phyloP scores from a whole-genome alignment of 37 sponge, comb jelly and placozoan species.

The Cladorhizidae sp. region DNA sequence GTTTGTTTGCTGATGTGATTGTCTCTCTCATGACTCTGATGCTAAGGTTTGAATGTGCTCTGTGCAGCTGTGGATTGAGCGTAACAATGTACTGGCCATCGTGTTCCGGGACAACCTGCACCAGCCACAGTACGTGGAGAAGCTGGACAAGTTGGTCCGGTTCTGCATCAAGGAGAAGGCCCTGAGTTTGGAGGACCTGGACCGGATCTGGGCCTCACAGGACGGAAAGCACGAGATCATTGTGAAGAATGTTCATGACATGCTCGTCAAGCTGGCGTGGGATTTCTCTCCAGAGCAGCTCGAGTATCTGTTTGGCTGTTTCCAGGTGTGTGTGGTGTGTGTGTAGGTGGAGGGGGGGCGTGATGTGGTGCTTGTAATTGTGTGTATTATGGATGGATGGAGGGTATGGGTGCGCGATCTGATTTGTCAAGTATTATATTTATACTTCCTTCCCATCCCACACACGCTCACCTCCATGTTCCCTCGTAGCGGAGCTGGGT shows the following conservation, averaged over 20 bases:
- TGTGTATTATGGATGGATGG: background rate
- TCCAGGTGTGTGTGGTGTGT: slow-evolving; percentile 61
- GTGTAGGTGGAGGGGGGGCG: too few relatives aligned
- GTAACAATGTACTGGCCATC: slow-evolving; percentile 83
- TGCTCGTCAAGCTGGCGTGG: slow-evolving; percentile 95
- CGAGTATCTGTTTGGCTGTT: slow-evolving; percentile 93
- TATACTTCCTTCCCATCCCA: too few relatives aligned
- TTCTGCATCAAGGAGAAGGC: slow-evolving; percentile 85
- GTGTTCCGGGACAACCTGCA: slow-evolving; percentile 96
- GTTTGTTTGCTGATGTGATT: too few relatives aligned
- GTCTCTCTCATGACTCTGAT: too few relatives aligned
- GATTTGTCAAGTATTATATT: too few relatives aligned
- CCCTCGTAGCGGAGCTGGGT: slow-evolving; percentile 87
- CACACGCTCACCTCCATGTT: background rate
- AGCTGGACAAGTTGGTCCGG: slow-evolving; percentile 86
- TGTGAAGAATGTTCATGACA: slow-evolving; percentile 97
- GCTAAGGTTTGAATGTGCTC: background rate
- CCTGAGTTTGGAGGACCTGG: slow-evolving; percentile 82
- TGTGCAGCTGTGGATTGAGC: slow-evolving; percentile 73
- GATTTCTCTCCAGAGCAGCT: slow-evolving; percentile 93
- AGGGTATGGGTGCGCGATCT: background rate
- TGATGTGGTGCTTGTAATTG: background rate
- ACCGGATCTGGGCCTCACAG: slow-evolving; percentile 91
- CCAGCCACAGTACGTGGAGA: slow-evolving; percentile 97
- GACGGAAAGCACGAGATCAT: slow-evolving; percentile 97